These are phyloP conservation scores for Psammodynastes pulverulentus DNA, from an alignment of 2,113 vertebrate genomes.

Conservation along the genomic window DNA sequence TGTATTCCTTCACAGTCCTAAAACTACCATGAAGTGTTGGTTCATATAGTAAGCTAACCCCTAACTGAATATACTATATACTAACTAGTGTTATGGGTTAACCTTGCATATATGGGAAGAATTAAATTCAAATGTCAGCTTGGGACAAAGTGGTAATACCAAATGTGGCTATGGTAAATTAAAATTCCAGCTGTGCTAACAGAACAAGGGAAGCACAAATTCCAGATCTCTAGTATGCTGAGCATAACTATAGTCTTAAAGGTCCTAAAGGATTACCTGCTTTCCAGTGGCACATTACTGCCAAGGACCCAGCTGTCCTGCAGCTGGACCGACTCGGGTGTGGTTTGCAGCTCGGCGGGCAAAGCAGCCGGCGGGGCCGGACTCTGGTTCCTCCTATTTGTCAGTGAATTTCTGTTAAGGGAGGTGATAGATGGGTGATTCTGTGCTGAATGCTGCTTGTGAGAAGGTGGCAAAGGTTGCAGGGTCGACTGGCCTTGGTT, in stretches of 20 bases:
- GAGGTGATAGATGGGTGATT: slow-evolving; percentile 90
- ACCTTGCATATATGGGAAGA: slow-evolving; percentile 12
- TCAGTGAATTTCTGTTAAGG: slow-evolving; percentile 92
- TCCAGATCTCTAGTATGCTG: not conserved
- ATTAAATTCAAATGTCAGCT: not conserved
- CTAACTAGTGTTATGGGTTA: not conserved
- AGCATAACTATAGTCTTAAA: not conserved
- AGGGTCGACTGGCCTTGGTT: slow-evolving; percentile 88
- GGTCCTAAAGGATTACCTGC: slow-evolving; percentile 79
- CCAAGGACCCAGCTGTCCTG: slow-evolving; percentile 99
- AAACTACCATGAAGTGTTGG: not conserved
- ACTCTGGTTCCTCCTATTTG: slow-evolving; percentile 94
- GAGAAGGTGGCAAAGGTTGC: slow-evolving; percentile 86
- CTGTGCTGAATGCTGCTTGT: slow-evolving; percentile 85
- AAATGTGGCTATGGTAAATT: not conserved
- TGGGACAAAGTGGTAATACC: not conserved
- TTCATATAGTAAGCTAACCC: not conserved
- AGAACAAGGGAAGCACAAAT: slow-evolving; percentile 9
- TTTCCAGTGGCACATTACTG: slow-evolving; percentile 98
- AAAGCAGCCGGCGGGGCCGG: slow-evolving; percentile 92
- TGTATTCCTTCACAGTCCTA: not conserved
- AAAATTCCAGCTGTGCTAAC: not conserved
- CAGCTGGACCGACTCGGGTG: slow-evolving; percentile 99
- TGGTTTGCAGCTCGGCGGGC: slow-evolving; percentile 98
- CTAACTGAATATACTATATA: not conserved